Evolutionary conservation across 2,797 vertebrate genomes (phyloP).

Genomic region (Sparidentex hasta): DNA sequence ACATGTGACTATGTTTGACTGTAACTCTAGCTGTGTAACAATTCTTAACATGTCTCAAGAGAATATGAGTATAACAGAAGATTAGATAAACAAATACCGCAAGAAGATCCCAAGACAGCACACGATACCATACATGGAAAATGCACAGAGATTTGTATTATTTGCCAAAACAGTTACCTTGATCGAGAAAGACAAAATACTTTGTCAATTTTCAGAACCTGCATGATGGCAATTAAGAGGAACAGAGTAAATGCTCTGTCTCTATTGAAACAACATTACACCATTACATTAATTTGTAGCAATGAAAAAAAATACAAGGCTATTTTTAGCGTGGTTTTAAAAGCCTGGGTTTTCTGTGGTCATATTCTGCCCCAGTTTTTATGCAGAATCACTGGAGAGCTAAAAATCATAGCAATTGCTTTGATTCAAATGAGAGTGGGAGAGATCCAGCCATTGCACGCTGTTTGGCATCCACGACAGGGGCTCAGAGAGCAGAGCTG

Average conservation of each 20-base stretch:
- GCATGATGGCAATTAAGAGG: background rate
- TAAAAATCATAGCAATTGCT: slow-evolving; percentile 61
- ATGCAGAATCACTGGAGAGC: slow-evolving; percentile 62
- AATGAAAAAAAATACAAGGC: background rate
- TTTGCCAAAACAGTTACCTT: background rate
- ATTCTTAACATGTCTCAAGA: background rate
- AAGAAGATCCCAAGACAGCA: background rate
- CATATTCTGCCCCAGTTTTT: slow-evolving; percentile 65
- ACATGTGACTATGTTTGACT: background rate
- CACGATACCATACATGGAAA: background rate
- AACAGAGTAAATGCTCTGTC: background rate
- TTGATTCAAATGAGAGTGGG: slow-evolving; percentile 59
- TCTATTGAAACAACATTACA: slow-evolving; percentile 22
- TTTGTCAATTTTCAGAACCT: background rate
- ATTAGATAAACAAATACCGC: background rate
- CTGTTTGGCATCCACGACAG: slow-evolving; percentile 47
- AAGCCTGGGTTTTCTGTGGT: slow-evolving; percentile 39
- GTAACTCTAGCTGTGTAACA: background rate
- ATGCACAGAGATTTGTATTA: background rate
- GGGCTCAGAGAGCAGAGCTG: slow-evolving; percentile 40
- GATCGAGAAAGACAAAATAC: background rate
- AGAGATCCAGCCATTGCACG: slow-evolving; percentile 51
- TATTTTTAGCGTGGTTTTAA: slow-evolving; percentile 53
- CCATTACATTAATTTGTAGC: slow-evolving; percentile 16
- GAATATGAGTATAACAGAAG: background rate